Conservation (phyloP, 2,888 invertebrate genomes). For the Agonum fuliginosum region DNA sequence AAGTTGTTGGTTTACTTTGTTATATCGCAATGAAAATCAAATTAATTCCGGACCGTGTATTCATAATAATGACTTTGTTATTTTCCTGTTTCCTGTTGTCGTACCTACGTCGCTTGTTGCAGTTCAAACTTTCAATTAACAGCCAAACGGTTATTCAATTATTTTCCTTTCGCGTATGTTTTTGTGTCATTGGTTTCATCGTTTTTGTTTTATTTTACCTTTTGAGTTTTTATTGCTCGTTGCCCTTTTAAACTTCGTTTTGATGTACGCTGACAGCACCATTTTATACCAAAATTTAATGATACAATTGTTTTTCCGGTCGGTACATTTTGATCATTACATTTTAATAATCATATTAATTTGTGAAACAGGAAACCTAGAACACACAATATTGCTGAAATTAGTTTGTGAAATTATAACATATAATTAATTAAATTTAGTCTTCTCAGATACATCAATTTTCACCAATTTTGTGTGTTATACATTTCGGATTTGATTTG, state of each 20-base stretch:
- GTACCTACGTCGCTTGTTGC: constrained; percentile 33
- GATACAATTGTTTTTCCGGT: too few species aligned
- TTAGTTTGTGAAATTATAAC: constrained; percentile 24
- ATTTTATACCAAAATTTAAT: not conserved
- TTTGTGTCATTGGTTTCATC: constrained; percentile 37
- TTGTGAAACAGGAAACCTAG: not conserved
- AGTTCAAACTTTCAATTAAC: constrained; percentile 46
- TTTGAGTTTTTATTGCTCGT: constrained; percentile 31
- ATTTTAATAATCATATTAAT: not conserved
- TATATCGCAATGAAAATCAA: constrained; percentile 60
- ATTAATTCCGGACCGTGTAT: constrained; percentile 57
- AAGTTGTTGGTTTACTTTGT: constrained; percentile 56
- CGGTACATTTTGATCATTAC: not conserved
- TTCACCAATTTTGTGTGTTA: constrained; percentile 26
- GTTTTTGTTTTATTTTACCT: constrained; percentile 42
- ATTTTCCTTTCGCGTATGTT: constrained; percentile 45
- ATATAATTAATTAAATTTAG: constrained; percentile 46
- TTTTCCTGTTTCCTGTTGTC: constrained; percentile 48
- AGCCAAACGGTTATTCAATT: constrained; percentile 36
- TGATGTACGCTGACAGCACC: not conserved
- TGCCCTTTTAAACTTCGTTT: not conserved
- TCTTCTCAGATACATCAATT: constrained; percentile 53
- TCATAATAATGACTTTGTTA: constrained; percentile 54
- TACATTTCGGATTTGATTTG: constrained; percentile 11
- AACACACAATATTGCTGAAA: not conserved